Conservation (phyloP, 1,140 invertebrate species). For the Spodoptera litura region DNA sequence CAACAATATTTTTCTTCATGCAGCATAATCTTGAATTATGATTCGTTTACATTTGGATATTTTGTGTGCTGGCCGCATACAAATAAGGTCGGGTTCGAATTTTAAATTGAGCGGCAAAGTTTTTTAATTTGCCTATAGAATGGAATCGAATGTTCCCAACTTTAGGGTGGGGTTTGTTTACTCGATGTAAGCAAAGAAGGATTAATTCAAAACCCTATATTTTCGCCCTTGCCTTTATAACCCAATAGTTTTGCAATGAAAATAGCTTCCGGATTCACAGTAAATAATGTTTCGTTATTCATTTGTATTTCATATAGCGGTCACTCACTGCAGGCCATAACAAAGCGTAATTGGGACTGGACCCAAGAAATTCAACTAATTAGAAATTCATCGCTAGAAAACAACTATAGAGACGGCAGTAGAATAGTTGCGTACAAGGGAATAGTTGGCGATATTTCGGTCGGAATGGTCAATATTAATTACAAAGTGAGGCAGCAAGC, state of each 20-base stretch:
- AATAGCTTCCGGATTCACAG: neutral
- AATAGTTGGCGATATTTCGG: slow-evolving; percentile 46
- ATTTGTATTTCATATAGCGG: slow-evolving; percentile 26
- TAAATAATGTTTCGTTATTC: neutral
- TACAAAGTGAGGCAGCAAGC: slow-evolving; percentile 51
- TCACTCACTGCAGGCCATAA: slow-evolving; percentile 14
- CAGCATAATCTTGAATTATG: slow-evolving; percentile 45
- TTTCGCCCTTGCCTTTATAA: neutral
- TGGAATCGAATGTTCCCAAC: slow-evolving; percentile 32
- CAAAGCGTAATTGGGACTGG: slow-evolving; percentile 36
- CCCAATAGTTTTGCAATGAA: slow-evolving; percentile 9
- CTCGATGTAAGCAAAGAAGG: neutral
- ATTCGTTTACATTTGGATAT: slow-evolving; percentile 38
- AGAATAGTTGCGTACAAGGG: slow-evolving; percentile 35
- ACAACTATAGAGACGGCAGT: slow-evolving; percentile 2
- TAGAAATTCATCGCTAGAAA: slow-evolving; percentile 43
- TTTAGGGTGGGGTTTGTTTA: slow-evolving; percentile 18
- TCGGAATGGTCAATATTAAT: slow-evolving; percentile 62
- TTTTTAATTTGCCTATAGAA: slow-evolving; percentile 19
- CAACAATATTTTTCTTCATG: slow-evolving; percentile 46
- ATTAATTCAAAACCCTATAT: neutral
- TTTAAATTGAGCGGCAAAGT: slow-evolving; percentile 21
- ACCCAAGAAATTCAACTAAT: slow-evolving; percentile 40
- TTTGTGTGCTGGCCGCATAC: slow-evolving; percentile 10
- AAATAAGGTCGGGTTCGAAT: slow-evolving; percentile 11